phyloP scores from a whole-genome alignment of 2,113 vertebrate species.

The Heterotilapia buettikoferi region DNA sequence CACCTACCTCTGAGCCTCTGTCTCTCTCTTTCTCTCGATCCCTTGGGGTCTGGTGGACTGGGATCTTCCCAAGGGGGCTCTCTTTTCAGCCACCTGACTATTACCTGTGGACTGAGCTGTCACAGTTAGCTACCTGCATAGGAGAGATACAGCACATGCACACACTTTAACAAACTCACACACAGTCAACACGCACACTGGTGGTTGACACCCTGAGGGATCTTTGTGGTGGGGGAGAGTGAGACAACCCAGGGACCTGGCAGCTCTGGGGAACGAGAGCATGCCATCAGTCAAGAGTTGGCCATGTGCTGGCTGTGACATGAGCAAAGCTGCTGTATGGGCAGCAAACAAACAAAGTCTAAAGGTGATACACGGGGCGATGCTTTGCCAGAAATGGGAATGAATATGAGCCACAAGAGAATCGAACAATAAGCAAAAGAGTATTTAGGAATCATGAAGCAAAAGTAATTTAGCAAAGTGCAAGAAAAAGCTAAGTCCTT shows the following conservation, averaged over 20 bases:
- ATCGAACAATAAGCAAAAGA: neutral
- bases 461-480: neutral
- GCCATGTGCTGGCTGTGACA: slow-evolving; percentile 35
- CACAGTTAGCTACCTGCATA: slow-evolving; percentile 56
- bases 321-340: neutral
- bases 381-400: neutral
- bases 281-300: slow-evolving; percentile 50
- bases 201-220: slow-evolving; percentile 44
- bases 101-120: slow-evolving; percentile 65
- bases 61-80: slow-evolving; percentile 40
- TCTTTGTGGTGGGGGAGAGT: neutral
- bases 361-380: neutral
- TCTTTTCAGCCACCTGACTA: slow-evolving; percentile 47
- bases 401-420: neutral
- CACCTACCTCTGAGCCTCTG: neutral
- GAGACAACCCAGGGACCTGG: slow-evolving; percentile 34
- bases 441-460: neutral
- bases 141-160: slow-evolving; percentile 44
- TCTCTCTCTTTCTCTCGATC: neutral
- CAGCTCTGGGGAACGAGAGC: slow-evolving; percentile 38
- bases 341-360: slow-evolving; percentile 11
- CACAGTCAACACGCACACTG: neutral
- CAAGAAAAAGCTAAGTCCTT: neutral
- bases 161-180: neutral
- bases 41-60: slow-evolving; percentile 8